Conservation (phyloP, 1,140 invertebrate genomes). For the Diabrotica virgifera region DNA sequence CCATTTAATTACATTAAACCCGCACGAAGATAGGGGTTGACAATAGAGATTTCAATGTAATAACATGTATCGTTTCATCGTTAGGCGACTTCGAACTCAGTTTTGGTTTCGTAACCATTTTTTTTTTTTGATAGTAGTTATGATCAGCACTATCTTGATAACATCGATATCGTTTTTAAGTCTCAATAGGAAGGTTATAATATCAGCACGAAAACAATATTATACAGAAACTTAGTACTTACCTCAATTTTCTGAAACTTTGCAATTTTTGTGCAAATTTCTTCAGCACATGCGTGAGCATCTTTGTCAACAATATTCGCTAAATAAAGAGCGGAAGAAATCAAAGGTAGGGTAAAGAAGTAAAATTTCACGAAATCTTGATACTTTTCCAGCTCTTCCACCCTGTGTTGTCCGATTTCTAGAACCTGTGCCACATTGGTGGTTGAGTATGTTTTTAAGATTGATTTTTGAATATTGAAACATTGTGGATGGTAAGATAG, state of each 20-base stretch:
- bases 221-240: not conserved
- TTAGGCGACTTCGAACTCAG: no score
- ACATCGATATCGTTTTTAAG: no score
- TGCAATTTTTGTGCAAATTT: not conserved
- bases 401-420: not conserved
- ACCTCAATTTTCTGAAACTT: not conserved
- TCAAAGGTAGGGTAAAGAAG: not conserved
- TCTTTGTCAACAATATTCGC: not conserved
- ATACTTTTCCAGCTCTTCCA: not conserved
- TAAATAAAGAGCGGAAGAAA: not conserved
- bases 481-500: not conserved
- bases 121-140: no score
- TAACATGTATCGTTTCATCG: no score
- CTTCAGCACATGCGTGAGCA: not conserved
- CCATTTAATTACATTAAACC: no score
- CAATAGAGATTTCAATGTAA: no score
- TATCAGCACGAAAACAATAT: no score
- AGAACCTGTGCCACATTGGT: not conserved
- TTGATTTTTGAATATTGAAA: not conserved
- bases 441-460: not conserved
- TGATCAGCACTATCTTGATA: no score
- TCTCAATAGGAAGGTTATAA: no score
- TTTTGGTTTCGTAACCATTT: no score
- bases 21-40: no score
- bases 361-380: not conserved